These are phyloP conservation scores for Halcyon smyrnensis DNA, from an alignment of 2,797 vertebrate species.

Conservation along the genomic window DNA sequence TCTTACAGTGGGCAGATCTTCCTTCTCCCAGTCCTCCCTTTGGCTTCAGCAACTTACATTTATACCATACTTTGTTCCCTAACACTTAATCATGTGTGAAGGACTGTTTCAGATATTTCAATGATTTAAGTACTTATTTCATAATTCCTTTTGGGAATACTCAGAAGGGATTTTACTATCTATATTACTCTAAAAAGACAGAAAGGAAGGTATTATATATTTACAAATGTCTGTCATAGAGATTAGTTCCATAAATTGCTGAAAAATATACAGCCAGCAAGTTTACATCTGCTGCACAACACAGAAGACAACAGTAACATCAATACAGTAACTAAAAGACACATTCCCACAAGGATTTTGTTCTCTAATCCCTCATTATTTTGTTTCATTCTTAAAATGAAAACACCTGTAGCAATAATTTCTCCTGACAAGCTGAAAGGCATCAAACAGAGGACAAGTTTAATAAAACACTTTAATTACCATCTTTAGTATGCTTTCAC, in stretches of 20 bases:
- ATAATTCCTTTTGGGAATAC: background rate
- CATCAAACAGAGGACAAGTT: constrained; percentile 9
- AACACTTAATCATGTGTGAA: background rate
- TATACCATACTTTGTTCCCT: background rate
- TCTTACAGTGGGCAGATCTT: too few species aligned
- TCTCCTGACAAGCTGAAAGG: constrained; percentile 33
- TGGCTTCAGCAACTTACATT: background rate
- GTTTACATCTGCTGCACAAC: background rate
- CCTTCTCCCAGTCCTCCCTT: too few species aligned
- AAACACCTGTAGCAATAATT: constrained; percentile 45
- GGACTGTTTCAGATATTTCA: background rate
- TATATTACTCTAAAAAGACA: background rate
- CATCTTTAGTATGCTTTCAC: constrained; percentile 1
- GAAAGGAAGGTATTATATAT: background rate
- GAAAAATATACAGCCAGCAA: background rate
- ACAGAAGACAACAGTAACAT: background rate
- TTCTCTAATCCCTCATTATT: constrained; percentile 35
- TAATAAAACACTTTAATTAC: constrained; percentile 51
- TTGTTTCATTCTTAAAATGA: constrained; percentile 20
- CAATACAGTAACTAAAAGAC: background rate
- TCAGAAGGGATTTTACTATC: background rate
- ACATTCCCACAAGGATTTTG: background rate
- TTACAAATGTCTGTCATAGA: background rate
- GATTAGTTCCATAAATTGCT: background rate
- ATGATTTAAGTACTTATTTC: background rate